Evolutionary conservation across 2,113 vertebrate genomes (phyloP).

Genomic region (Rhea americana): DNA sequence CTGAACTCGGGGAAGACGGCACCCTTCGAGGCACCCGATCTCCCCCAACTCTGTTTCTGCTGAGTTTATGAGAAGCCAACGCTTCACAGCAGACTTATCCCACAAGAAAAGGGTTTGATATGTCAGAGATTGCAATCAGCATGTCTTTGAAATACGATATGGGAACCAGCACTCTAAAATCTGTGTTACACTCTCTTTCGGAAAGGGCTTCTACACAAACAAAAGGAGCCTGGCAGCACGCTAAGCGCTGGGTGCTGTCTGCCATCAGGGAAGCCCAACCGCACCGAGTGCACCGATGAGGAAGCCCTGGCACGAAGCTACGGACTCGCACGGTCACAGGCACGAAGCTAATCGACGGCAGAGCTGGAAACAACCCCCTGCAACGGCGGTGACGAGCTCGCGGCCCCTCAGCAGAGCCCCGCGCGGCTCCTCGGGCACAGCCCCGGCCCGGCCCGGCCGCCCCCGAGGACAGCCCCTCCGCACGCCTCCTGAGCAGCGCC

Average conservation of each 20-base stretch:
- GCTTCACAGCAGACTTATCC: not conserved
- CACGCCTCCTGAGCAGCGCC: not conserved
- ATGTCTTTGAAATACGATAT: not conserved
- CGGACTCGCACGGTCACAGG: conserved; percentile 7
- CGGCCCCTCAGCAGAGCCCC: not conserved
- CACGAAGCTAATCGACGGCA: conserved; percentile 26
- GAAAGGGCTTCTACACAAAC: conserved; percentile 3
- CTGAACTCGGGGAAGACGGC: not conserved
- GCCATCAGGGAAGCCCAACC: conserved; percentile 55
- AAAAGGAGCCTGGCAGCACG: not conserved
- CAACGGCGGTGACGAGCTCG: not conserved
- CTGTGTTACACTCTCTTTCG: not conserved
- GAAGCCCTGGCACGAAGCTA: conserved; percentile 50
- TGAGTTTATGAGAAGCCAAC: not conserved
- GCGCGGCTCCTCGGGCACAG: accelerated
- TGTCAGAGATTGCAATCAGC: not conserved
- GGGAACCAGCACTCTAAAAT: not conserved
- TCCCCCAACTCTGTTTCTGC: not conserved
- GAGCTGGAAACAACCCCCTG: conserved; percentile 10
- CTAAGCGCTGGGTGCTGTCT: not conserved
- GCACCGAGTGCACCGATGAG: conserved; percentile 55
- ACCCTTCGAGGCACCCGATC: not conserved
- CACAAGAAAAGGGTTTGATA: not conserved
- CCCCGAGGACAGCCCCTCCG: not conserved
- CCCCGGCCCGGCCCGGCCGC: no score